phyloP scores from a whole-genome alignment of 2,888 invertebrate genomes.

The Hemistola chrysoprasaria region DNA sequence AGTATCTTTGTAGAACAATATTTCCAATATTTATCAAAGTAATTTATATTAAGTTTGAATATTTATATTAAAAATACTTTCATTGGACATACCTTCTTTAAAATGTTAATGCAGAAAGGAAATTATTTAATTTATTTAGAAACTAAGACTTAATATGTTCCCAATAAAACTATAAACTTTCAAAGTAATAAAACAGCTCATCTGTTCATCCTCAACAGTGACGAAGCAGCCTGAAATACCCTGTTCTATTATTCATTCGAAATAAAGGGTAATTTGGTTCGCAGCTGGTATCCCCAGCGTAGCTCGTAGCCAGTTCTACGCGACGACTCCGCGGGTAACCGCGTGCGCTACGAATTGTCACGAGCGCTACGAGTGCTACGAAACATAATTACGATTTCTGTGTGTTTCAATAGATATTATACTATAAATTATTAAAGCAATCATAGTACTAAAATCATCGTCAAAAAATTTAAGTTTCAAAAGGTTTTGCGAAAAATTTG shows the following conservation, averaged over 20 bases:
- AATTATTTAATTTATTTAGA: not conserved
- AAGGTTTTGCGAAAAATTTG: not conserved
- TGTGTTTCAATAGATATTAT: too few species aligned
- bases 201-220: constrained; percentile 27
- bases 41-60: too few species aligned
- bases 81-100: too few species aligned
- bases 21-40: too few species aligned
- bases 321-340: constrained; percentile 40
- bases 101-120: too few species aligned
- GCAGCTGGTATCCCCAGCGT: constrained; percentile 48
- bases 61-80: too few species aligned
- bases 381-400: constrained; percentile 32
- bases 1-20: too few species aligned
- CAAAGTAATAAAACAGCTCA: constrained; percentile 21
- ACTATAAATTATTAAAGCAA: too few species aligned
- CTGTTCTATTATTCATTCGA: constrained; percentile 42
- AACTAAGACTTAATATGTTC: not conserved
- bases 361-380: constrained; percentile 37
- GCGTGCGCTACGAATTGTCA: constrained; percentile 36
- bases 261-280: constrained; percentile 48
- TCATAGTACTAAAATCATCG: too few species aligned
- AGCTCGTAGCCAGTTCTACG: constrained; percentile 46
- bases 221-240: constrained; percentile 35
- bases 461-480: too few species aligned
- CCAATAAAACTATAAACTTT: constrained; percentile 4